Percentiles rank a stretch among this genome's conserved stretches.
phyloP scores from a whole-genome alignment of 2,113 vertebrate genomes.

The Oreochromis tanganicae region DNA sequence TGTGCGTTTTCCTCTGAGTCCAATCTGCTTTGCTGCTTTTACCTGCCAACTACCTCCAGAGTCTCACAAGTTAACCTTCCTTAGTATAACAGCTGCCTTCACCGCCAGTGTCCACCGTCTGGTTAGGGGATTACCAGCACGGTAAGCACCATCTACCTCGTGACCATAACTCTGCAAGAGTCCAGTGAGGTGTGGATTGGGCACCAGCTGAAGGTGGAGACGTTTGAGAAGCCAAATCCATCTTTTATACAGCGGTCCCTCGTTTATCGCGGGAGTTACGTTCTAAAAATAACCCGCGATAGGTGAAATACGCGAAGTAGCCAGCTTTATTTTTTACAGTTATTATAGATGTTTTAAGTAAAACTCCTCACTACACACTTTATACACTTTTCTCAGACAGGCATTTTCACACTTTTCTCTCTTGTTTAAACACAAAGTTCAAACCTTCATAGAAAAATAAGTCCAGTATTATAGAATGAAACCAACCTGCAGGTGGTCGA shows the following conservation, averaged over 20 bases:
- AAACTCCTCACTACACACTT: not conserved
- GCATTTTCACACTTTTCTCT: not conserved
- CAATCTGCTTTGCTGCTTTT: not conserved
- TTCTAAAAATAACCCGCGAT: accelerated
- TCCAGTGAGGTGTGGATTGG: not conserved
- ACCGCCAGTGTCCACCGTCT: not conserved
- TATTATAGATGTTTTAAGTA: not conserved
- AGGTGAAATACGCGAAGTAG: not conserved
- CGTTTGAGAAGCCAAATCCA: not conserved
- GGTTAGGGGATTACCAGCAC: not conserved
- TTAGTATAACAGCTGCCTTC: not conserved
- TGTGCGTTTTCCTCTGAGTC: not conserved
- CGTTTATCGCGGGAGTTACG: accelerated
- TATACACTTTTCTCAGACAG: not conserved
- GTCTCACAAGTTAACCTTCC: accelerated
- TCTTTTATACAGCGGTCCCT: not conserved
- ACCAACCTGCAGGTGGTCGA: accelerated
- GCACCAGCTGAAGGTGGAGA: not conserved
- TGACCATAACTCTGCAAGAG: not conserved
- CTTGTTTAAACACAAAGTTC: not conserved
- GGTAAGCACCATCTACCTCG: not conserved
- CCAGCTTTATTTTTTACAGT: not conserved
- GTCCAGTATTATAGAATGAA: accelerated
- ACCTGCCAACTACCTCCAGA: not conserved
- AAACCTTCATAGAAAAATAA: not conserved